Conservation (phyloP, 2,113 vertebrate species). For the Henicopernis longicauda region DNA sequence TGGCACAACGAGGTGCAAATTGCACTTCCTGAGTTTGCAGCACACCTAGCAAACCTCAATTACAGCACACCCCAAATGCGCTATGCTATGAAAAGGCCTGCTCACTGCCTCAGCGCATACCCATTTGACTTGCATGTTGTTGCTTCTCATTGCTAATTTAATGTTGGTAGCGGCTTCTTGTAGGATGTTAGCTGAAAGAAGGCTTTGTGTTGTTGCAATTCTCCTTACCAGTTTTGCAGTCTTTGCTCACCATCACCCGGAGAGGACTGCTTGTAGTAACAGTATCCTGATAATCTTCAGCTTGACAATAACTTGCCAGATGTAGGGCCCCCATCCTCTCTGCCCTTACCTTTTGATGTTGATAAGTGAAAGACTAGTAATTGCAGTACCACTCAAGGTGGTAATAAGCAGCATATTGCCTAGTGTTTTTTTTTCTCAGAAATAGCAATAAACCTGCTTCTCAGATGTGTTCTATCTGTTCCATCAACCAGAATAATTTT, state of each 20-base stretch:
- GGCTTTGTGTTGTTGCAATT: not conserved
- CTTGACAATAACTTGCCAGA: not conserved
- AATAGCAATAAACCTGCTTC: not conserved
- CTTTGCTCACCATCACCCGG: not conserved
- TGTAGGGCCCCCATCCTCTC: not conserved
- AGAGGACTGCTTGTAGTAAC: not conserved
- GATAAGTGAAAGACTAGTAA: not conserved
- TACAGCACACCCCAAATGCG: not conserved
- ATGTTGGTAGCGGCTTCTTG: not conserved
- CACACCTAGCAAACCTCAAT: not conserved
- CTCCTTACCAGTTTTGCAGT: not conserved
- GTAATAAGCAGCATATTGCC: not conserved
- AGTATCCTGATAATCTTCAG: not conserved
- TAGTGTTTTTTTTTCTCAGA: not conserved
- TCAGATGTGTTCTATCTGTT: not conserved
- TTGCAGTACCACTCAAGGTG: not conserved
- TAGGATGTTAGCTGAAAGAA: not conserved
- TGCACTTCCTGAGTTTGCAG: slow-evolving; percentile 6
- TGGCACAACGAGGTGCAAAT: slow-evolving; percentile 28
- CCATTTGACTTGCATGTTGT: not conserved
- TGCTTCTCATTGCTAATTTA: not conserved
- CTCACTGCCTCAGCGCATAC: not conserved
- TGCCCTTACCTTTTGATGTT: not conserved
- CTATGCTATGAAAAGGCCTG: not conserved
- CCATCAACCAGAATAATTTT: not conserved